These are phyloP conservation scores for Drosophila simulans DNA, from an alignment of 1,140 invertebrate genomes.

Conservation along the genomic window DNA sequence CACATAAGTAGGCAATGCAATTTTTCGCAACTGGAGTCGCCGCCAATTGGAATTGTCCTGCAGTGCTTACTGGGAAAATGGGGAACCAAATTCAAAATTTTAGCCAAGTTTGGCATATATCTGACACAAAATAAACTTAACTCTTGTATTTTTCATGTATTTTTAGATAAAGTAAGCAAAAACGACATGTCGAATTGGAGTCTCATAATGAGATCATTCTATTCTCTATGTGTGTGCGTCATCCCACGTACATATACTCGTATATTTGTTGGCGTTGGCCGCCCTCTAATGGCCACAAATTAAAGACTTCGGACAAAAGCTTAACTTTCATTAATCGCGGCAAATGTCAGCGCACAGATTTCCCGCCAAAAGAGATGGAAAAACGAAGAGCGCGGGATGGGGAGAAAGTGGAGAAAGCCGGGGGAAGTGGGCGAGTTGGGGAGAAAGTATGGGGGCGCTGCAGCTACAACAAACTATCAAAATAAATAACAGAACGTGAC, in stretches of 20 bases:
- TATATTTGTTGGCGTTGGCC: not conserved
- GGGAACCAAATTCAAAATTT: too few species aligned
- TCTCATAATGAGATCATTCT: not conserved
- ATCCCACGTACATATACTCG: not conserved
- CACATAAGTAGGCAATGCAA: constrained; percentile 67
- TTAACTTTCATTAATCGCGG: constrained; percentile 70
- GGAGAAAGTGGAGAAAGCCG: not conserved
- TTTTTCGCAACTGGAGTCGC: constrained; percentile 29
- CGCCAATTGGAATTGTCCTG: not conserved
- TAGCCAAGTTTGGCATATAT: too few species aligned
- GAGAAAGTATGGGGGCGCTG: not conserved
- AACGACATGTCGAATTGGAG: too few species aligned
- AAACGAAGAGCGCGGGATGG: not conserved
- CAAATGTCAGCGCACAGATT: constrained; percentile 73
- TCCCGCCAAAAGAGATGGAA: constrained; percentile 24
- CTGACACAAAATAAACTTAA: too few species aligned
- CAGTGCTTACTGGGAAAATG: not conserved
- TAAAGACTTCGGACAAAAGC: constrained; percentile 59
- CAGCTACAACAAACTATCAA: constrained; percentile 57
- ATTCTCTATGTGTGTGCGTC: not conserved
- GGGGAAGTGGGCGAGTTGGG: not conserved
- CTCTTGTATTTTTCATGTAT: too few species aligned
- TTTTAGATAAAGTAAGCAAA: too few species aligned
- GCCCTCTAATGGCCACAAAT: constrained; percentile 60
- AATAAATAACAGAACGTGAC: constrained; percentile 72